Base-by-base conservation (phyloP, 2,113 vertebrate species). In the Phrynosoma blainvillii region DNA sequence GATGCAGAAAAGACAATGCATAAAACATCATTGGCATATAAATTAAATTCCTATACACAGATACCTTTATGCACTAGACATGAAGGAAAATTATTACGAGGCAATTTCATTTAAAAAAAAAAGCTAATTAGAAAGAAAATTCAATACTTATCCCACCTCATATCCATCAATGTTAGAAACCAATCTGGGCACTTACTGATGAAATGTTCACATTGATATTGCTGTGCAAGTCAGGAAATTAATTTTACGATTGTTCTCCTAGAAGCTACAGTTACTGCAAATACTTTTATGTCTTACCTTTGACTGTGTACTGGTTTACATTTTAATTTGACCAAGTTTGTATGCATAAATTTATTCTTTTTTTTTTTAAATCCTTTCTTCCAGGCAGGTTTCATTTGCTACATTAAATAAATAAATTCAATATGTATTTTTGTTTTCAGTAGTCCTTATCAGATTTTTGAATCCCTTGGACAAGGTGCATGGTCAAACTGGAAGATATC, bases 11-110 rank as follows among this genome's bases (percentile, higher is more conserved):
- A 96, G 96, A 98, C 97, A 97, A 97, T 96, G 96, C 96, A 97
- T 96, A 96, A 97, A 97, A 98, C 97, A 97, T 97, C 96, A 96
- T 94, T 96, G 97, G 97, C 97, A 98, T 98, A 97, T 98, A 98
- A 98, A 98, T 98, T 97, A 97, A 97, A 97, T 96, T 97, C 96
- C 91, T 96, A 95, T 95, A 93, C 95, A 96, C 94, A 96, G 95
- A 94, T 96, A 96, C 94, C 94, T 95, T 96, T 95, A 96, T 97
- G 95, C 93, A 93, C 87, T 94, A 95, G 95, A 95, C 95, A 96
- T 32, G 95, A 95, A 96, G 93, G 88, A 92, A 96, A 96, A 96
- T 96, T 96, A 97, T 96, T 96, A 96, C 95, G 93, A 96, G 94
- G 95, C 92, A 94, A 95, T 96, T 96, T 96, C 92, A 89, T 87